These are phyloP conservation scores for Bombus soroeensis DNA, from an alignment of 1,140 invertebrate genomes.

Conservation along the genomic window DNA sequence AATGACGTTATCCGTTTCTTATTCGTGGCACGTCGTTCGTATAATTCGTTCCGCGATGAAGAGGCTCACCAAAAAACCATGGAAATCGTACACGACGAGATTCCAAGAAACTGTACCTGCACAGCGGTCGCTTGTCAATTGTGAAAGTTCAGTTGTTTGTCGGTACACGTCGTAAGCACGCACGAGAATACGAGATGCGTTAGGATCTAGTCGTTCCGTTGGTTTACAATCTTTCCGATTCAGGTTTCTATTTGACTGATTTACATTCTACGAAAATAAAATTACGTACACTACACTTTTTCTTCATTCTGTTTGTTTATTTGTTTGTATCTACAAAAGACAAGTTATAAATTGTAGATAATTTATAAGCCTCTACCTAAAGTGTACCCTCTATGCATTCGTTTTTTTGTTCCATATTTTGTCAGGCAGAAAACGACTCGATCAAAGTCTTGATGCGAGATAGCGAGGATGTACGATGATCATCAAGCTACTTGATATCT, in stretches of 20 bases:
- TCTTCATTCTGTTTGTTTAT: neutral
- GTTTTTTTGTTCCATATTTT: too few species aligned
- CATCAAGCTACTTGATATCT: conserved; percentile 2
- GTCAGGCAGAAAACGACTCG: too few species aligned
- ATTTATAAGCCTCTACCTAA: too few species aligned
- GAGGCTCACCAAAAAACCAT: conserved; percentile 50
- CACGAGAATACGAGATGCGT: conserved; percentile 26
- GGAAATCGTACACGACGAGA: conserved; percentile 36
- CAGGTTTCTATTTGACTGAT: neutral
- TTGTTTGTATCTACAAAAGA: too few species aligned
- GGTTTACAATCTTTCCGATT: neutral
- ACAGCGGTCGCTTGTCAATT: conserved; percentile 40
- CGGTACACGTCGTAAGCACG: conserved; percentile 16
- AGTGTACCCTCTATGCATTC: too few species aligned
- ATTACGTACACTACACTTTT: neutral
- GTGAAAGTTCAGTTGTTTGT: conserved; percentile 55
- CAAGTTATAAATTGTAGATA: too few species aligned
- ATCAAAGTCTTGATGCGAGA: neutral
- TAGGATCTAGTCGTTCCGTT: neutral
- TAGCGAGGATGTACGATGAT: conserved; percentile 7
- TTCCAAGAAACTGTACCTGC: conserved; percentile 38
- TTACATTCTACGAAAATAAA: neutral
- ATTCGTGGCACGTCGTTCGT: conserved; percentile 45
- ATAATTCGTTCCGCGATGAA: conserved; percentile 40
- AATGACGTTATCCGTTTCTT: conserved; percentile 36